Percentiles rank a stretch among this genome's conserved stretches.
These are phyloP conservation scores for Catostomus latipinnis DNA, from an alignment of 2,797 vertebrate species.

Conservation along the genomic window DNA sequence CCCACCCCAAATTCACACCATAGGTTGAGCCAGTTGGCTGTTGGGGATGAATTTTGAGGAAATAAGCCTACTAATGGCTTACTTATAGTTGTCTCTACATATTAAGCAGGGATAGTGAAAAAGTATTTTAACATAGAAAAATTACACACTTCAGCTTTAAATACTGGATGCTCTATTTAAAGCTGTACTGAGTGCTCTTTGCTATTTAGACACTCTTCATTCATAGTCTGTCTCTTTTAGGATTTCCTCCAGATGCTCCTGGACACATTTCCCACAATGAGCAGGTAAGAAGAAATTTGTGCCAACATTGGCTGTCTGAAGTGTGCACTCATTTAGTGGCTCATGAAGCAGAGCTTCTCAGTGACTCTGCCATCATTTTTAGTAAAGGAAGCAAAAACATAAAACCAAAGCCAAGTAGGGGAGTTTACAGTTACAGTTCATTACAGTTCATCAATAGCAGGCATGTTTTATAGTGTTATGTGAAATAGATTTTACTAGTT, in stretches of 20 bases:
- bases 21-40: too few species aligned
- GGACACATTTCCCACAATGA: slow-evolving; percentile 83
- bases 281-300: slow-evolving; percentile 77
- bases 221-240: slow-evolving; percentile 70
- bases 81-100: too few species aligned
- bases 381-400: slow-evolving; percentile 4
- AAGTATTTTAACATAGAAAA: too few species aligned
- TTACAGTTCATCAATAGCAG: too few species aligned
- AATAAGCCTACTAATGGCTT: too few species aligned
- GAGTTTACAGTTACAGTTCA: too few species aligned
- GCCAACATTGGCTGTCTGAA: slow-evolving; percentile 6
- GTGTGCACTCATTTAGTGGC: slow-evolving; percentile 44
- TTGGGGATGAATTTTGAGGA: too few species aligned
- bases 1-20: too few species aligned
- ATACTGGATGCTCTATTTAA: not conserved
- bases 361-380: slow-evolving; percentile 13
- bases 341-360: slow-evolving; percentile 19
- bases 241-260: slow-evolving; percentile 92
- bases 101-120: too few species aligned
- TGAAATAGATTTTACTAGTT: too few species aligned
- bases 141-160: too few species aligned
- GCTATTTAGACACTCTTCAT: not conserved
- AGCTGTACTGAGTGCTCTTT: not conserved
- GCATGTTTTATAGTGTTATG: too few species aligned
- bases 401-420: not conserved